Conservation (phyloP, 2,113 vertebrate species). For the Otolemur garnettii region DNA sequence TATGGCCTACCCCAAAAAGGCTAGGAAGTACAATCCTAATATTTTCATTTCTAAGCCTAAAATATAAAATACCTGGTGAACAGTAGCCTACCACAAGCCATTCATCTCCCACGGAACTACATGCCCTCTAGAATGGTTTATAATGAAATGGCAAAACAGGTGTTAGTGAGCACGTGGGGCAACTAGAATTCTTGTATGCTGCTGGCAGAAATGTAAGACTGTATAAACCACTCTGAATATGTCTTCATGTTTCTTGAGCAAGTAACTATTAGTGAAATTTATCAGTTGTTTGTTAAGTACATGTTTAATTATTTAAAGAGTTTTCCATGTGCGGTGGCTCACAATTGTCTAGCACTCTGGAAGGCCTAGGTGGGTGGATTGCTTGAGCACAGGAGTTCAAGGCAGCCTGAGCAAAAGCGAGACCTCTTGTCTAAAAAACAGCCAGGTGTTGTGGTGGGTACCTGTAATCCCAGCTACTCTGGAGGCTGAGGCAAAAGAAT, state of each 20-base stretch:
- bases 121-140: background rate
- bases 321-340: background rate
- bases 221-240: background rate
- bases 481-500: too few relatives aligned
- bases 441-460: too few relatives aligned
- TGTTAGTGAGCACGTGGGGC: background rate
- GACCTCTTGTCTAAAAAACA: too few relatives aligned
- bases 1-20: background rate
- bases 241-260: background rate
- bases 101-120: background rate
- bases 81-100: background rate
- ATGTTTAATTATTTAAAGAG: background rate
- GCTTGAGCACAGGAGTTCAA: too few relatives aligned
- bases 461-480: too few relatives aligned
- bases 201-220: background rate
- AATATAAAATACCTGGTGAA: constrained; percentile 17
- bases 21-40: background rate
- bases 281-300: background rate
- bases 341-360: too few relatives aligned
- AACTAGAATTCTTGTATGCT: background rate
- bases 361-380: too few relatives aligned
- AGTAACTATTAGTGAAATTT: background rate
- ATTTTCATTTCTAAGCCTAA: background rate
- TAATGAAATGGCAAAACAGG: constrained; percentile 6
- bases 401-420: too few relatives aligned